Base-by-base conservation (phyloP, 1,140 invertebrate genomes). In the Fopius arisanus region DNA sequence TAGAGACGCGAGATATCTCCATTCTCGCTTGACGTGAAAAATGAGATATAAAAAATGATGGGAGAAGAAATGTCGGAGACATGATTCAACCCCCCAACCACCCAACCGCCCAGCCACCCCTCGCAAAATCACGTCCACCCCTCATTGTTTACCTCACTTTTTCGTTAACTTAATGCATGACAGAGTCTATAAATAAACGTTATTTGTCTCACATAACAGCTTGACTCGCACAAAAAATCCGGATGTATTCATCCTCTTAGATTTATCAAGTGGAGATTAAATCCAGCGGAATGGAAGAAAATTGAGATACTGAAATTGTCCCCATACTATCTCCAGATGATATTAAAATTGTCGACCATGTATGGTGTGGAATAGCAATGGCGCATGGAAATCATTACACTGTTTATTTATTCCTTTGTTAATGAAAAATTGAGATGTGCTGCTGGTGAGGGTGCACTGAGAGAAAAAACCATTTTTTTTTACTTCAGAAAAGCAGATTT, bases 311-410 rank as follows among this genome's bases (percentile, higher is more conserved):
- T 51, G 7, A 51, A 19, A 19, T 51, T 51, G 19, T 51, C 43
- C n/a, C 19, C 1, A 7, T 16, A 14, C n/a, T 5, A 4, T 21
- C 7, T 6, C 6, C 14, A 16, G 14, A 51, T 51, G 12, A 59
- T 5, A 59, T 26, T 26, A 48, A 59, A n/a, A n/a, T n/a, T n/a
- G n/a, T n/a, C 54, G 54, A 59, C 23, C 19, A 26, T 59, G 54
- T 59, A 82, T 80, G 82, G 79, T 80, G 79, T 76, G 79, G 78
- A 82, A 82, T 82, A 78, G 80, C 75, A 68, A 23, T 31, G 40
- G 40, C 10, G 62, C 41, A 78, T 67, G 66, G 67, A 19, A 67
- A 28, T 10, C 28, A 5, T 40, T 19, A 19, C 33, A 7, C 5
- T 1, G 63, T 40, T 23, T 65, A 62, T 29, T 41, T 28, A 67